Evolutionary conservation across 2,888 invertebrate species (phyloP).

Genomic region (Apamea anceps): DNA sequence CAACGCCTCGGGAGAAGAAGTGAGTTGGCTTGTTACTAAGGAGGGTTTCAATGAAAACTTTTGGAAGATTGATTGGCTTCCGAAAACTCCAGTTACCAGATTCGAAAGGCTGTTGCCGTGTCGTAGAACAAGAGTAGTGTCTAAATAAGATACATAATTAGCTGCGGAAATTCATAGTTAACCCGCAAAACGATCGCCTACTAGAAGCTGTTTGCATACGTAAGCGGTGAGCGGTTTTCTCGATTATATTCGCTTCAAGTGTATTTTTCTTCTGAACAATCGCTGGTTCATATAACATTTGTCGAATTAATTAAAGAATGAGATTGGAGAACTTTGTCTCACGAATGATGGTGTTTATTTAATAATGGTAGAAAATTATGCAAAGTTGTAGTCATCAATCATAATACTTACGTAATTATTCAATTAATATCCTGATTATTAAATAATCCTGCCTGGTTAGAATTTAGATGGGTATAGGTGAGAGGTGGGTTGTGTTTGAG

Average conservation of each 20-base stretch:
- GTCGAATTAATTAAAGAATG: not conserved
- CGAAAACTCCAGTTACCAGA: not conserved
- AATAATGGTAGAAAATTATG: not conserved
- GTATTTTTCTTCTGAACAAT: not conserved
- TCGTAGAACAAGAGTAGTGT: not conserved
- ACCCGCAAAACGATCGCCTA: not conserved
- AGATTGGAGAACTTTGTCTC: not conserved
- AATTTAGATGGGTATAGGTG: no score
- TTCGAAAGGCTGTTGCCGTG: not conserved
- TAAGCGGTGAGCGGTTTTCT: not conserved
- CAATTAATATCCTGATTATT: not conserved
- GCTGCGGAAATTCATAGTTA: no score
- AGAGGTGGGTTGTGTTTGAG: no score
- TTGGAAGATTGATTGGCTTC: not conserved
- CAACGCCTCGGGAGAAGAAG: constrained; percentile 96
- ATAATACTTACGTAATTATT: not conserved
- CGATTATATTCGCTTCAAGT: not conserved
- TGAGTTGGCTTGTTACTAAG: constrained; percentile 72
- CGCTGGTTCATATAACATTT: not conserved
- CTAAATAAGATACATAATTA: not conserved
- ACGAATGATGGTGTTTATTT: not conserved
- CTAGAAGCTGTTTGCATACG: not conserved
- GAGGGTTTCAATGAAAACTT: not conserved
- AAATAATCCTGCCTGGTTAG: not conserved
- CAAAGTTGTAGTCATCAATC: not conserved